A percentile compares a stretch with the other conserved stretches of the same genome.
Conservation (phyloP, 2,888 invertebrate genomes). For the Gandaritis pyraliata region DNA sequence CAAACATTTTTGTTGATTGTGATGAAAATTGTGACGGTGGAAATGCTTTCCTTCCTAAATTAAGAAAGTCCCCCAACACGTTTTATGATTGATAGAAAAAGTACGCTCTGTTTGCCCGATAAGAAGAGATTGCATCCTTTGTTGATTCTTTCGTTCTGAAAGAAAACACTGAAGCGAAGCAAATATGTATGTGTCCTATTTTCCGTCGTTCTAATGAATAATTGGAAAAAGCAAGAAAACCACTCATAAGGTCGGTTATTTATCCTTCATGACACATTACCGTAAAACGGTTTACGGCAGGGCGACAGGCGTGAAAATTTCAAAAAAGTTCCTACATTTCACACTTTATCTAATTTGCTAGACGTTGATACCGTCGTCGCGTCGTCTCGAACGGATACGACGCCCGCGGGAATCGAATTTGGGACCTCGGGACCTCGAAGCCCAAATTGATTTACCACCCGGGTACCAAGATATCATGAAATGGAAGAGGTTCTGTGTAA, state of each 20-base stretch:
- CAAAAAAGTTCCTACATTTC: conserved; percentile 54
- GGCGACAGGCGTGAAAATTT: conserved; percentile 35
- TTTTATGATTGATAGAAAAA: too few species aligned
- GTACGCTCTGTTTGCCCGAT: too few species aligned
- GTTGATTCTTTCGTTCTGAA: too few species aligned
- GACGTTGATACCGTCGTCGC: conserved; percentile 63
- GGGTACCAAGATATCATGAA: conserved; percentile 61
- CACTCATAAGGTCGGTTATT: background rate
- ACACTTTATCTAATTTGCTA: conserved; percentile 68
- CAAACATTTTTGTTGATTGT: conserved; percentile 24
- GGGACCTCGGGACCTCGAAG: conserved; percentile 60
- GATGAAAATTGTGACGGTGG: background rate
- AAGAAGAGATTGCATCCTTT: too few species aligned
- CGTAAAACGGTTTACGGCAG: conserved; percentile 20
- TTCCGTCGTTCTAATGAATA: too few species aligned
- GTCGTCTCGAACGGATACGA: conserved; percentile 64
- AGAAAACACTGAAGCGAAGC: too few species aligned
- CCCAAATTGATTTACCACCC: conserved; percentile 78
- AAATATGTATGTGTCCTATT: too few species aligned
- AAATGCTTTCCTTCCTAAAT: too few species aligned
- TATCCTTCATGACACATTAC: conserved; percentile 9
- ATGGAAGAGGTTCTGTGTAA: conserved; percentile 49
- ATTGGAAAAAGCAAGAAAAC: too few species aligned
- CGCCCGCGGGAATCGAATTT: conserved; percentile 79
- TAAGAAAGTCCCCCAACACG: too few species aligned